Base-by-base conservation (phyloP, 1,140 invertebrate genomes). In the Lutraria rhynchaena region DNA sequence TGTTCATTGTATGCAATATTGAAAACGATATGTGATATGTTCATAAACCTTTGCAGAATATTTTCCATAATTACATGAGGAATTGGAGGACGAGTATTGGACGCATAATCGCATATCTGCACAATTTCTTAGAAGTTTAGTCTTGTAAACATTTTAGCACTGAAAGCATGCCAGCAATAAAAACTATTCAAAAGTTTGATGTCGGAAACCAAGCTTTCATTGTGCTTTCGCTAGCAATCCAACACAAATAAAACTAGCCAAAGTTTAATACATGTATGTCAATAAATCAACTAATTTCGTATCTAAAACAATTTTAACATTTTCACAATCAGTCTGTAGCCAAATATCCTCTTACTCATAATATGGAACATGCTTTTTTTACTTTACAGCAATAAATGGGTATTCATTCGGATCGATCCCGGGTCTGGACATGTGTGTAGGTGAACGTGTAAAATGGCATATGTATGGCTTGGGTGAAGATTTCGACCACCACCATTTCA, bases 401-500 rank as follows among this genome's bases (percentile, higher is more conserved):
- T 24, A 24, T 11, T 17, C 55, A 11, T 58, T 58, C 55, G 55
- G 55, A 11, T 13, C 55, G 13, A 9, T 58, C 9, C 55, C 55
- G 9, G 55, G 55, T 24, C 55, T 58, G 11, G 55, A 58, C 24
- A 27, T 58, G 76, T 90, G 89, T 69, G 19, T 84, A 31, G 84
- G 88, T 35, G 86, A 89, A 19, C 77, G 65, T 19, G 55, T 58
- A 11, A 22, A 11, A 13, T 58, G 55, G 55, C 24, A 58, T 22
- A 58, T 58, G 55, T 58, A 58, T 22, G 55, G 55, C 9, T 27
- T 58, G 37, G 85, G 76, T 53, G 1, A 24, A 69, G 13, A 61
- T 76, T 51, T 85, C 84, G 24, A 58, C 76, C 24, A 83, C 80
- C 37, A 82, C 80, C 37, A 86, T 22, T 58, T 58, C 24, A 58